These are phyloP conservation scores for Ectobius pallidus DNA, from an alignment of 2,888 invertebrate species.

Conservation along the genomic window DNA sequence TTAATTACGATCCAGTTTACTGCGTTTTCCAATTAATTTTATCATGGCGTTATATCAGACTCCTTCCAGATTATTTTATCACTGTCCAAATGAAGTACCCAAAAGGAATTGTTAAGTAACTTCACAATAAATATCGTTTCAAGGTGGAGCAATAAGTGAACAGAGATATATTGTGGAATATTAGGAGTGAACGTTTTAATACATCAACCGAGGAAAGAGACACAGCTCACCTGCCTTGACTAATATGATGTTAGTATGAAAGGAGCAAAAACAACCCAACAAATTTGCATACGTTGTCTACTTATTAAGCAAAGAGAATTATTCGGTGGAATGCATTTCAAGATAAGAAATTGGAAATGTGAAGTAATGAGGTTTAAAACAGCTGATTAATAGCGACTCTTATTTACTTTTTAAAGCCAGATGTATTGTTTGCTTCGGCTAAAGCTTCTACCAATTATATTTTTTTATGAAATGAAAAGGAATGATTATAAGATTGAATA, in stretches of 20 bases:
- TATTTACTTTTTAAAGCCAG: too few relatives aligned
- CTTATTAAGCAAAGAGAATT: background rate
- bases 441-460: too few relatives aligned
- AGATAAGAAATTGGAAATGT: too few relatives aligned
- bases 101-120: background rate
- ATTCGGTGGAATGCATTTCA: too few relatives aligned
- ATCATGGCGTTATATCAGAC: background rate
- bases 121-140: background rate
- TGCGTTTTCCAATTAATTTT: background rate
- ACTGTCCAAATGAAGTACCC: background rate
- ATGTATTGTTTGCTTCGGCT: too few relatives aligned
- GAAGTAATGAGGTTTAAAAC: too few relatives aligned
- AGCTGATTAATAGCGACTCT: too few relatives aligned
- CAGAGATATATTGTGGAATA: background rate
- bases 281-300: background rate
- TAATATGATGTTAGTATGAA: background rate
- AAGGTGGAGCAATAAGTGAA: background rate
- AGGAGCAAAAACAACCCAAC: background rate
- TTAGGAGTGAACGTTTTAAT: background rate
- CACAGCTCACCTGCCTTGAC: background rate
- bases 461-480: too few relatives aligned
- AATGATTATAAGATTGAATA: too few relatives aligned
- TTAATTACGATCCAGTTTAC: background rate
- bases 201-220: background rate
- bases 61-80: background rate